Conservation (phyloP, 2,113 vertebrate species). For the Siniperca chuatsi region DNA sequence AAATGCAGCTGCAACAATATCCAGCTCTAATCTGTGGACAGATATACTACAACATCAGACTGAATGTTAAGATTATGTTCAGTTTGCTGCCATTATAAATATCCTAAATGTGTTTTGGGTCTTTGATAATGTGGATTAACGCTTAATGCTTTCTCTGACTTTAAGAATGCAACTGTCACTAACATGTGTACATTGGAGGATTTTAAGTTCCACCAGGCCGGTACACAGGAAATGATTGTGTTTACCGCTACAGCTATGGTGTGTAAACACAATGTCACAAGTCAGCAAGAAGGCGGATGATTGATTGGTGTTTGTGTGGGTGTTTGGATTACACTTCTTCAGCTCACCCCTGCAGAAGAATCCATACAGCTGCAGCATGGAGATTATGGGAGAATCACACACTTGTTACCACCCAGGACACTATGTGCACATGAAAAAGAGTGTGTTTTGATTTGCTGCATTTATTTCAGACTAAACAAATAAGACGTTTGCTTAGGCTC, state of each 20-base stretch:
- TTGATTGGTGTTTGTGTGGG: conserved; percentile 54
- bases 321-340: conserved; percentile 51
- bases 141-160: not conserved
- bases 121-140: conserved; percentile 1
- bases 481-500: not conserved
- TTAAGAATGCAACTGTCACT: not conserved
- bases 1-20: not conserved
- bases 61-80: not conserved
- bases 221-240: conserved; percentile 33
- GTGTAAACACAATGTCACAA: conserved; percentile 46
- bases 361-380: conserved; percentile 8
- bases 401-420: not conserved
- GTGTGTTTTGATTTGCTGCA: conserved; percentile 19
- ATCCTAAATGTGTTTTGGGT: not conserved
- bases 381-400: not conserved
- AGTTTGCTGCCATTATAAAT: conserved; percentile 6
- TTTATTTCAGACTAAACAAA: conserved; percentile 42
- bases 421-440: not conserved
- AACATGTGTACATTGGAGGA: not conserved
- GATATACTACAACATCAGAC: not conserved
- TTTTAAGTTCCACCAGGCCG: not conserved
- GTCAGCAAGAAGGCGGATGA: conserved; percentile 60
- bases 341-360: conserved; percentile 18
- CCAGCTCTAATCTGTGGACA: not conserved
- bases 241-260: conserved; percentile 37